A percentile compares a stretch with the other conserved stretches of the same genome.
Conservation (phyloP, 2,113 vertebrate genomes). For the Calypte anna region DNA sequence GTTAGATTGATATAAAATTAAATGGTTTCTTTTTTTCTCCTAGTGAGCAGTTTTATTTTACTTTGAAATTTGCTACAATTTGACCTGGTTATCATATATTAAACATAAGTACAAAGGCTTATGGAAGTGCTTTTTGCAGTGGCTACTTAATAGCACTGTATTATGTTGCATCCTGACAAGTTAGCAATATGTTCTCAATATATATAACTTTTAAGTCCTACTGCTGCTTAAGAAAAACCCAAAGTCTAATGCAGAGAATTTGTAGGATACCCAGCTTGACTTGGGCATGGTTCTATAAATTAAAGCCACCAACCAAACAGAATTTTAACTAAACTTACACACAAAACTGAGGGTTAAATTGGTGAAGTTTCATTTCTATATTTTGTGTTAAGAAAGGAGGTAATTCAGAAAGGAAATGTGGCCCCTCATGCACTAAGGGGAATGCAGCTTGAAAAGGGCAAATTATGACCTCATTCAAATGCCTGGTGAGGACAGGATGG, state of each 20-base stretch:
- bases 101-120: not conserved
- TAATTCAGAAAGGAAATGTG: not conserved
- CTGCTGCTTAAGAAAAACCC: not conserved
- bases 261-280: not conserved
- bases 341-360: not conserved
- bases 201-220: not conserved
- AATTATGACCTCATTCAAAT: not conserved
- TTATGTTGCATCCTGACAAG: not conserved
- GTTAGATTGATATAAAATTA: not conserved
- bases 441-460: not conserved
- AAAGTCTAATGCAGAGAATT: not conserved
- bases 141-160: not conserved
- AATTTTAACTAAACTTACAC: not conserved
- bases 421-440: fast-evolving
- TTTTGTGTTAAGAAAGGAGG: not conserved
- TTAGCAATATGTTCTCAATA: not conserved
- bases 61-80: not conserved
- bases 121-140: not conserved
- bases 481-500: not conserved
- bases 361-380: not conserved
- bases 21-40: not conserved
- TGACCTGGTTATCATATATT: not conserved
- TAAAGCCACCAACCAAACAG: not conserved
- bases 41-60: not conserved
- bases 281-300: not conserved